These are phyloP conservation scores for Oncorhynchus gorbuscha DNA, from an alignment of 2,113 vertebrate genomes.

Conservation along the genomic window DNA sequence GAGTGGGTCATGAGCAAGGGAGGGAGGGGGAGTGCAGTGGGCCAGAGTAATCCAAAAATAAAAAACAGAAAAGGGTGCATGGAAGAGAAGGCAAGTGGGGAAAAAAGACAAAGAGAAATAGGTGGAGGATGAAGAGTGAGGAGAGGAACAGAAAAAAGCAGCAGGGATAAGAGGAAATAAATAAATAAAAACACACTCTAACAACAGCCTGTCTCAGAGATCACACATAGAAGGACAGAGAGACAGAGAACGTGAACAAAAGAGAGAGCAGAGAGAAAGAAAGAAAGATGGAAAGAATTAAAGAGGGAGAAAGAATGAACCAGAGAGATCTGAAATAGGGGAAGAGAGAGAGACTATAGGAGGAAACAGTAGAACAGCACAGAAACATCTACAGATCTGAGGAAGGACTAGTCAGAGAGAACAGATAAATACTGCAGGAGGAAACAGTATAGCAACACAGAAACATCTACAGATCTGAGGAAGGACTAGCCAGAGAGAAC, in stretches of 20 bases:
- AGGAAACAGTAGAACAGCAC: too few relatives aligned
- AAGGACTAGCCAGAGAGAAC: too few relatives aligned
- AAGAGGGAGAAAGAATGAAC: not conserved
- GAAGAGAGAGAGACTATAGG: not conserved
- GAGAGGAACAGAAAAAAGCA: constrained; percentile 84
- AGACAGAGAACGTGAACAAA: not conserved
- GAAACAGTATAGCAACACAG: too few relatives aligned
- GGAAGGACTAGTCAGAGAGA: too few relatives aligned
- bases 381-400: too few relatives aligned
- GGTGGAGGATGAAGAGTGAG: constrained; percentile 66
- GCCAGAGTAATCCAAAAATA: constrained; percentile 65
- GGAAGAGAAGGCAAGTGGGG: constrained; percentile 61
- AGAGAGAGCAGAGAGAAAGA: constrained; percentile 9
- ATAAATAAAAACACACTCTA: constrained; percentile 53
- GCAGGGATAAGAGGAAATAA: constrained; percentile 73
- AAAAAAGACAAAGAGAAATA: constrained; percentile 65
- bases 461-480: too few relatives aligned
- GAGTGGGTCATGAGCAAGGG: constrained; percentile 25
- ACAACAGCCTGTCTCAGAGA: constrained; percentile 51
- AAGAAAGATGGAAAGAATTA: not conserved
- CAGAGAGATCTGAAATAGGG: constrained; percentile 11
- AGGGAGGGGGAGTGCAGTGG: constrained; percentile 46
- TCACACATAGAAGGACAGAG: constrained; percentile 27
- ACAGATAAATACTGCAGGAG: too few relatives aligned
- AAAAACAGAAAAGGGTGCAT: constrained; percentile 58